Base-by-base conservation (phyloP, 2,113 vertebrate species). In the Chloroceryle aenea region DNA sequence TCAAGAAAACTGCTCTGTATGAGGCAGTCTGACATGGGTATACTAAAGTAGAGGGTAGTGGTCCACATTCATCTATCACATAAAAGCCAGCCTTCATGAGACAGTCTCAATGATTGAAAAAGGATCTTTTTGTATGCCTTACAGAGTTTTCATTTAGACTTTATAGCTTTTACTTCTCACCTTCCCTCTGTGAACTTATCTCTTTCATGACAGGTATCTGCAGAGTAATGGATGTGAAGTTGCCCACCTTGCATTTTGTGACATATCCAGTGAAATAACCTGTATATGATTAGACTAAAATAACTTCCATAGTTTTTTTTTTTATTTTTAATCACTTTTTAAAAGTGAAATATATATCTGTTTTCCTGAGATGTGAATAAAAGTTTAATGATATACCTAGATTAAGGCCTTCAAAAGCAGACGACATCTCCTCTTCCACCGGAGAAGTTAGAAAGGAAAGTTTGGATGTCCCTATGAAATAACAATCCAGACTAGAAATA, bases 71-170 rank as follows among this genome's bases (percentile, higher is more conserved):
- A 96, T 95, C 64, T 50, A 68, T 93, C 87, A 91, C 25, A 48
- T 73, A 93, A 97, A 96, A 94, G 87, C 91, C 94, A 95, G 18
- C 38, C 55, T 95, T 89, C 75, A 74, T 61, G 72, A 95, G 55
- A 81, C 43, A 80, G 63, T 50, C 43, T 67, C 68, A 89, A 11
- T 80, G 79, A 93, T 83, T 94, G 50, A 75, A 85, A 94, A 88
- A 67, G 8, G 19, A 52, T 40, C 21, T 15, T 86, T 93, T 87
- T 79, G 77, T 67, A 91, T 83, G 61, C 59, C 59, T 87, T 87
- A 79, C 69, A 91, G 93, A 90, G 34, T 91, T 95, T 95, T 96
- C 20, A 71, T 90, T 95, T 88, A 81, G 56, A 52, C 42, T 90
- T 93, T 80, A 95, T 67, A 71, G 72, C 81, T 93, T 83, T 95